Conservation (phyloP, 2,113 vertebrate genomes). For the Xiphophorus maculatus region DNA sequence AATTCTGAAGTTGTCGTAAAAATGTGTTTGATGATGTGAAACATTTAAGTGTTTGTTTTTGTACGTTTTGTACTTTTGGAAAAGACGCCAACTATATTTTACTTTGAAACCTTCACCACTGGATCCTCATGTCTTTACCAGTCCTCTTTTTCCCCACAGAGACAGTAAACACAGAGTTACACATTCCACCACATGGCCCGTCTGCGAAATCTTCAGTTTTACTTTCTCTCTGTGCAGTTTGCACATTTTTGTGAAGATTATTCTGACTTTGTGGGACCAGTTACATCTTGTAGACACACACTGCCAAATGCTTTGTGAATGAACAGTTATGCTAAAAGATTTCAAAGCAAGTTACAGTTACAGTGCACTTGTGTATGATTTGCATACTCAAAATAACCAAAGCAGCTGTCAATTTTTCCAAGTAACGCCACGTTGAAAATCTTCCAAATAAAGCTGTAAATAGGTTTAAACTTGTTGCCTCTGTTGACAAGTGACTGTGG, state of each 20-base stretch:
- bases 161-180: not conserved
- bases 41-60: not conserved
- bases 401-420: not conserved
- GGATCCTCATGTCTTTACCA: not conserved
- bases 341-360: no score
- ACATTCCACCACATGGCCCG: not conserved
- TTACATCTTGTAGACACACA: not conserved
- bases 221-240: not conserved
- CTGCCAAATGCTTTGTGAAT: not conserved
- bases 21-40: no score
- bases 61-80: not conserved
- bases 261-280: not conserved
- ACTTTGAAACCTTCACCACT: not conserved
- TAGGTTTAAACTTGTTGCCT: constrained; percentile 45
- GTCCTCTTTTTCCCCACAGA: not conserved
- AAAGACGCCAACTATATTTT: not conserved
- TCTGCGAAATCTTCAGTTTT: not conserved
- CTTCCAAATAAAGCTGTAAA: constrained; percentile 6
- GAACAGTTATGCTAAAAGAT: not conserved
- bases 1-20: not conserved
- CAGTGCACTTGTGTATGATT: not conserved
- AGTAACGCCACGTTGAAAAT: not conserved
- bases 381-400: not conserved
- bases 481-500: constrained; percentile 14
- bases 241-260: not conserved